Evolutionary conservation across 2,888 invertebrate genomes (phyloP).

Genomic region (Athripsodes cinereus): DNA sequence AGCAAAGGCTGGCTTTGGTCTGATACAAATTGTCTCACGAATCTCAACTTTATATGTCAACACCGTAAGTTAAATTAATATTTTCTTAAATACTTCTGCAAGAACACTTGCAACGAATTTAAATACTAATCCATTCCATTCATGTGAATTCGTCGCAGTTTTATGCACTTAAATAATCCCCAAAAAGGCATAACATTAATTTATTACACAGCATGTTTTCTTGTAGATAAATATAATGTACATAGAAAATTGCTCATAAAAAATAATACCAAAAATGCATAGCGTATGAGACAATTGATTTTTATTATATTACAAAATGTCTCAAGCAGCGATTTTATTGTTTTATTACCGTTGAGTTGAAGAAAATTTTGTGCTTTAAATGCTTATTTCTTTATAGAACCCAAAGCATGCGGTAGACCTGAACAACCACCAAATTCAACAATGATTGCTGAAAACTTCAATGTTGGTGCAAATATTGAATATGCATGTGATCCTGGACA

Average conservation of each 20-base stretch:
- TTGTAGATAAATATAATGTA: too few relatives aligned
- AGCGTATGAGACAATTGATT: background rate
- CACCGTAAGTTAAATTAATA: conserved; percentile 64
- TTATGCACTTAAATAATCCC: too few relatives aligned
- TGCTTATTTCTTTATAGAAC: conserved; percentile 51
- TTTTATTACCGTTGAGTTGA: too few relatives aligned
- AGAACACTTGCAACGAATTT: too few relatives aligned
- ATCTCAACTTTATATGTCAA: conserved; percentile 87
- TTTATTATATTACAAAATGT: background rate
- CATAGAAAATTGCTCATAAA: too few relatives aligned
- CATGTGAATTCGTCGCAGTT: too few relatives aligned
- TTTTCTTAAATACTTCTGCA: too few relatives aligned
- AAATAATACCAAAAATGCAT: background rate
- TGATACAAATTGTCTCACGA: conserved; percentile 79
- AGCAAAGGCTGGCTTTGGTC: conserved; percentile 94
- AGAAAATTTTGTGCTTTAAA: too few relatives aligned
- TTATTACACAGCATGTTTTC: too few relatives aligned
- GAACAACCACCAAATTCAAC: conserved; percentile 93
- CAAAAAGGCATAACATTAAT: too few relatives aligned
- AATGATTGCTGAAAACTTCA: conserved; percentile 68
- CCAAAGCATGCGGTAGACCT: conserved; percentile 84
- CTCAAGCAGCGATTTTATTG: background rate
- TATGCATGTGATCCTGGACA: conserved; percentile 84
- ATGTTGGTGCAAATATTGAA: conserved; percentile 77
- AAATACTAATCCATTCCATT: background rate